A percentile compares a stretch with the other conserved stretches of the same genome.
Evolutionary conservation across 2,113 vertebrate genomes (phyloP).

Genomic region (Prionailurus viverrinus): DNA sequence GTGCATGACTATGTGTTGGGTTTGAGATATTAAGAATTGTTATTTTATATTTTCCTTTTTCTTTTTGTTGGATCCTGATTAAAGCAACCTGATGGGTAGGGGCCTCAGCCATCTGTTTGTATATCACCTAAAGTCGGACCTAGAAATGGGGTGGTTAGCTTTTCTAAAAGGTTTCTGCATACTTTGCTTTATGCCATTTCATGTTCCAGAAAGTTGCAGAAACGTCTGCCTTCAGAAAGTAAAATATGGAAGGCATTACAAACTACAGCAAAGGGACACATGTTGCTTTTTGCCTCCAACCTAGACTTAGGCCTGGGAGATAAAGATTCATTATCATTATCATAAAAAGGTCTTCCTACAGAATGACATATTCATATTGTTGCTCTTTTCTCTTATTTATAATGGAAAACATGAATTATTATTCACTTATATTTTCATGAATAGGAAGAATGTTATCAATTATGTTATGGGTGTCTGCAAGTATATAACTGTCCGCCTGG

Average conservation of each 20-base stretch:
- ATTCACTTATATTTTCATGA: slow-evolving; percentile 70
- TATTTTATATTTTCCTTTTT: not conserved
- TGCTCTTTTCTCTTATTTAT: slow-evolving; percentile 54
- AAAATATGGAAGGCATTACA: slow-evolving; percentile 19
- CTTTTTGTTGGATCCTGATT: not conserved
- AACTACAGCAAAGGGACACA: not conserved
- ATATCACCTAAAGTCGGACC: not conserved
- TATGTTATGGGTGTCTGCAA: slow-evolving; percentile 76
- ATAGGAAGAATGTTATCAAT: slow-evolving; percentile 77
- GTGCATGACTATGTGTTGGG: not conserved
- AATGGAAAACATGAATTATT: slow-evolving; percentile 75
- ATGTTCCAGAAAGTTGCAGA: not conserved
- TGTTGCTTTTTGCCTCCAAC: not conserved
- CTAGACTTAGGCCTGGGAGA: slow-evolving; percentile 83
- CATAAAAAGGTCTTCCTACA: slow-evolving; percentile 27
- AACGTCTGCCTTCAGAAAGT: not conserved
- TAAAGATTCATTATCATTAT: slow-evolving; percentile 55
- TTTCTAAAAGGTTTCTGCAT: not conserved
- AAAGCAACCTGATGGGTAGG: not conserved
- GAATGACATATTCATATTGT: slow-evolving; percentile 53
- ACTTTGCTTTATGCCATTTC: not conserved
- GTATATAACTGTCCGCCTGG: slow-evolving; percentile 75
- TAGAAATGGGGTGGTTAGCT: not conserved
- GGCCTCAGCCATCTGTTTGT: not conserved
- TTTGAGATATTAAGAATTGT: not conserved